Conservation (phyloP, 2,113 vertebrate species). For the Gymnarchus niloticus region DNA sequence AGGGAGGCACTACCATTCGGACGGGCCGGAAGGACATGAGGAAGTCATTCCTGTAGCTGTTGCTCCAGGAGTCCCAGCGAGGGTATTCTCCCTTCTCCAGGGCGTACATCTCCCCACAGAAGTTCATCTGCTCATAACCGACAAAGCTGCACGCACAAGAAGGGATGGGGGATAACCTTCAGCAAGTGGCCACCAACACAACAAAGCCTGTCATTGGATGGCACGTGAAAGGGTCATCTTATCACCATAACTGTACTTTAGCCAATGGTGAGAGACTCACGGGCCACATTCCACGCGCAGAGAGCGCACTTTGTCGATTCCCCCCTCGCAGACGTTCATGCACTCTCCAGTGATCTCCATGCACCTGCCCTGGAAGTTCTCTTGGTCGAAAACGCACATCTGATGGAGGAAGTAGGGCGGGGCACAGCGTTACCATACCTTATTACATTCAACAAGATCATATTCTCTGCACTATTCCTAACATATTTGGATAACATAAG, state of each 20-base stretch:
- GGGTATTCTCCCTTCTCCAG: conserved; percentile 76
- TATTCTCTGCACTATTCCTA: too few species aligned
- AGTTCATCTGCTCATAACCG: conserved; percentile 72
- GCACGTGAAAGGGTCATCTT: background rate
- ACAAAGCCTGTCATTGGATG: background rate
- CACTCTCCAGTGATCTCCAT: conserved; percentile 71
- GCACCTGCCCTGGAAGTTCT: conserved; percentile 77
- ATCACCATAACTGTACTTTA: background rate
- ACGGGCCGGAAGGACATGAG: conserved; percentile 75
- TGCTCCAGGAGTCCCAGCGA: conserved; percentile 76
- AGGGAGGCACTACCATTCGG: conserved; percentile 55
- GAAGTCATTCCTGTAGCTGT: conserved; percentile 70
- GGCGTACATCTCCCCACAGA: conserved; percentile 75
- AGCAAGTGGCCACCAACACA: background rate
- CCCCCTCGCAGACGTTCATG: conserved; percentile 70
- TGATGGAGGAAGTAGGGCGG: conserved; percentile 29
- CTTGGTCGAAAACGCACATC: conserved; percentile 72
- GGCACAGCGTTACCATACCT: background rate
- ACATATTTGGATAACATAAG: too few species aligned
- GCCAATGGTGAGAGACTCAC: conserved; percentile 49
- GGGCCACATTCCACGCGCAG: conserved; percentile 70
- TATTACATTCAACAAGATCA: background rate
- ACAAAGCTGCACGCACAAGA: conserved; percentile 55
- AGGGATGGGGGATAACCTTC: background rate
- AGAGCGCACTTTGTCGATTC: conserved; percentile 69